phyloP scores from a whole-genome alignment of 2,888 invertebrate genomes.

The Mechanitis messenoides region DNA sequence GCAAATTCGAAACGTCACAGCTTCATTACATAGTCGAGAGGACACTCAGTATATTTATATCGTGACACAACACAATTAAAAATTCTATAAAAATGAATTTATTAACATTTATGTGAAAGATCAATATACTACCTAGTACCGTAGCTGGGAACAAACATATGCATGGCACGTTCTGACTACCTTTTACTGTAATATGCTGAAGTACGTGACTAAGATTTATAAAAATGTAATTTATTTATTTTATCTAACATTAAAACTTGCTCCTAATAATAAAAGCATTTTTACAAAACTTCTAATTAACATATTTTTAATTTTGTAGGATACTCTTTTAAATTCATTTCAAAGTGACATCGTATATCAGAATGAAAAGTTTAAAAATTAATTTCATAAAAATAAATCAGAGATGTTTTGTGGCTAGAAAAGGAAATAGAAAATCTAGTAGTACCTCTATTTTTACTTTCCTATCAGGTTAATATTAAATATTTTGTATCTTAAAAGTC shows the following conservation, averaged over 20 bases:
- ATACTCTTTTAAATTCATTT: no score
- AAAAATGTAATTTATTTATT: background rate
- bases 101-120: background rate
- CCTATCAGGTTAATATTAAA: no score
- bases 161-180: conserved; percentile 12
- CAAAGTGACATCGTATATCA: no score
- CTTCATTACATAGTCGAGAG: background rate
- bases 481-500: no score
- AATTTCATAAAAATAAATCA: no score
- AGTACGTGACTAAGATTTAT: conserved; percentile 11
- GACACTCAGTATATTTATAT: background rate
- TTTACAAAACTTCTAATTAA: background rate
- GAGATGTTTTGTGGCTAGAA: no score
- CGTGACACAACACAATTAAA: no score
- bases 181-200: conserved; percentile 14
- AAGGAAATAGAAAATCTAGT: no score
- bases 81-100: no score
- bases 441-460: no score
- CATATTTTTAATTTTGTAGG: no score
- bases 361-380: no score
- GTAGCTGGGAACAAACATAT: conserved; percentile 2
- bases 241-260: background rate
- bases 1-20: background rate
- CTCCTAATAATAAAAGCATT: background rate
- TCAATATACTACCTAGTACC: background rate